phyloP scores from a whole-genome alignment of 2,797 vertebrate species.

The Podarcis lilfordi region DNA sequence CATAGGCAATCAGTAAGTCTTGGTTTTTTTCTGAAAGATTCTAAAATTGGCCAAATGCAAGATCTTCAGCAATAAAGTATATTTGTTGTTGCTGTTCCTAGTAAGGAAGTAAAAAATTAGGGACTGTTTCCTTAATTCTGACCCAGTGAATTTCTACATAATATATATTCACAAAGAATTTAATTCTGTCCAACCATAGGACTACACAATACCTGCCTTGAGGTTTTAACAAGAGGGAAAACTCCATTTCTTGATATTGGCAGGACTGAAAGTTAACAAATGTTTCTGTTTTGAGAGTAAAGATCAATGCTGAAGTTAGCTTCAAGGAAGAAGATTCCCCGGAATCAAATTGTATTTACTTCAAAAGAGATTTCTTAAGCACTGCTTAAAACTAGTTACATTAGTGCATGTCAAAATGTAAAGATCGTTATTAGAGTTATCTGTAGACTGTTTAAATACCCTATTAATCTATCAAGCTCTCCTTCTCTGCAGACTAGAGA shows the following conservation, averaged over 20 bases:
- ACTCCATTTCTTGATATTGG: constrained; percentile 2
- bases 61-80: not conserved
- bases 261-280: not conserved
- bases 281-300: constrained; percentile 24
- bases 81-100: not conserved
- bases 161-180: not conserved
- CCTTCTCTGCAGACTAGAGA: constrained; percentile 28
- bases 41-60: not conserved
- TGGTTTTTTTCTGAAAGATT: constrained; percentile 3
- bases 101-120: not conserved
- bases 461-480: constrained; percentile 10
- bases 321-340: not conserved
- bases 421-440: constrained; percentile 28
- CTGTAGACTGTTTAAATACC: constrained; percentile 26
- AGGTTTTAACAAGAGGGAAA: not conserved
- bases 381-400: constrained; percentile 8
- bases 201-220: not conserved
- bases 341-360: not conserved
- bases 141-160: not conserved
- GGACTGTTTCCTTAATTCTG: not conserved
- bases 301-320: not conserved
- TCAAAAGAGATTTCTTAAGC: constrained; percentile 27
- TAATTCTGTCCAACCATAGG: not conserved
- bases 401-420: constrained; percentile 2
- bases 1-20: constrained; percentile 4